A percentile compares a stretch with the other conserved stretches of the same genome.
Conservation (phyloP, 2,888 invertebrate species). For the Phytoseiulus persimilis region DNA sequence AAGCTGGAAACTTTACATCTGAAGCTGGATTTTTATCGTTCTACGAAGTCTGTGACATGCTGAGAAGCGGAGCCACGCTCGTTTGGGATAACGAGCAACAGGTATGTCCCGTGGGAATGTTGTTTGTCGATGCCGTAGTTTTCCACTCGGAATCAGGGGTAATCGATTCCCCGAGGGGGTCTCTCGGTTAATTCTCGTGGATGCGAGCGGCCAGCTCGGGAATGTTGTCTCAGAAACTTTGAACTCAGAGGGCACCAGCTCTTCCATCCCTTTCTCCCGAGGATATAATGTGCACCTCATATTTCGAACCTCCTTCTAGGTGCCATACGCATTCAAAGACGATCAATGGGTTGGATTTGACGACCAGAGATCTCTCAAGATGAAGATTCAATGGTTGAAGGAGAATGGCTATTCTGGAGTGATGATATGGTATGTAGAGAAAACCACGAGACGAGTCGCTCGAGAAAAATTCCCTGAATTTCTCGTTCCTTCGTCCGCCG, state of each 20-base stretch:
- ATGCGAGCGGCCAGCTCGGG: no score
- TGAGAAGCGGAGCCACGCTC: slow-evolving; percentile 62
- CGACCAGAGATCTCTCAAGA: slow-evolving; percentile 79
- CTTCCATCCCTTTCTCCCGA: no score
- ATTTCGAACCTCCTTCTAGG: slow-evolving; percentile 55
- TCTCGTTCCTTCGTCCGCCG: no score
- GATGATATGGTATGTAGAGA: slow-evolving; percentile 95
- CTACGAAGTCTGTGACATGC: slow-evolving; percentile 86
- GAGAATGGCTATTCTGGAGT: slow-evolving; percentile 89
- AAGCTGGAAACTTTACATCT: slow-evolving; percentile 74
- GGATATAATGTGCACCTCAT: neutral
- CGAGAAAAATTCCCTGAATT: slow-evolving; percentile 51
- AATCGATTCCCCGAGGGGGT: no score
- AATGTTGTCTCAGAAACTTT: no score
- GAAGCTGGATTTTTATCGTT: slow-evolving; percentile 91
- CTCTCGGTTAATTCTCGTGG: no score
- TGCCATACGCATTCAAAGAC: slow-evolving; percentile 81
- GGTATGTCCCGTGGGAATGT: neutral
- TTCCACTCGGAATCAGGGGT: no score
- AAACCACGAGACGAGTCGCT: slow-evolving; percentile 82
- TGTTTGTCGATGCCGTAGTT: neutral
- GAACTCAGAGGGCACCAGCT: no score
- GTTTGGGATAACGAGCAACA: slow-evolving; percentile 87
- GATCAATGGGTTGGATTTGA: slow-evolving; percentile 93
- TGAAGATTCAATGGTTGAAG: slow-evolving; percentile 87